phyloP scores from a whole-genome alignment of 2,113 vertebrate species.

The Rhea americana region DNA sequence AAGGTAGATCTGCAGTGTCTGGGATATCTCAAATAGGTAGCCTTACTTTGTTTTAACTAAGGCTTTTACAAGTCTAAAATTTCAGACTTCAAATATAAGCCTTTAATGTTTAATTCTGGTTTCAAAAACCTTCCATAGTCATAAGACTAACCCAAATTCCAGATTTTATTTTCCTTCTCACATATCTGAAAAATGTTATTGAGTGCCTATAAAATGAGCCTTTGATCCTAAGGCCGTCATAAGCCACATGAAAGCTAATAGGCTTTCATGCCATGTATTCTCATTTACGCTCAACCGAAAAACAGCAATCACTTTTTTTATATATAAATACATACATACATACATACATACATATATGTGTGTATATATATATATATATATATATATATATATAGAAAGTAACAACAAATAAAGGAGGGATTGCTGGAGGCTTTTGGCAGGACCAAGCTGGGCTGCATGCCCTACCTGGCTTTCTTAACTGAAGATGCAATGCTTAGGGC shows the following conservation, averaged over 20 bases:
- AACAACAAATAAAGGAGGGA: background rate
- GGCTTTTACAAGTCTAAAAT: background rate
- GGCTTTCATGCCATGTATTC: background rate
- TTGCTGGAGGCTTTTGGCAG: background rate
- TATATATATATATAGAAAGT: background rate
- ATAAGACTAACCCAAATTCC: background rate
- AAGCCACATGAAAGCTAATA: background rate
- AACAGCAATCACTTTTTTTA: background rate
- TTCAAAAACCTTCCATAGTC: background rate
- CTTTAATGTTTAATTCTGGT: background rate
- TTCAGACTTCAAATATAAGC: background rate
- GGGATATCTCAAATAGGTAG: background rate
- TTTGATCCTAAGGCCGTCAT: background rate
- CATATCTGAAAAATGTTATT: conserved; percentile 15
- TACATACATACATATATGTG: too few species aligned
- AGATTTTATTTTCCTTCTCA: conserved; percentile 12
- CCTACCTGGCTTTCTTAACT: background rate
- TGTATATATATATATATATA: too few species aligned
- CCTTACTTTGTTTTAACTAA: background rate
- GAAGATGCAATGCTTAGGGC: background rate
- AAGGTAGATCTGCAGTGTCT: background rate
- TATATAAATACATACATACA: too few species aligned
- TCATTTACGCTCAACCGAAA: background rate
- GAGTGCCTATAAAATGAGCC: background rate
- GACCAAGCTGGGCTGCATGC: background rate